Base-by-base conservation (phyloP, 2,797 vertebrate species). In the Liasis olivaceus region DNA sequence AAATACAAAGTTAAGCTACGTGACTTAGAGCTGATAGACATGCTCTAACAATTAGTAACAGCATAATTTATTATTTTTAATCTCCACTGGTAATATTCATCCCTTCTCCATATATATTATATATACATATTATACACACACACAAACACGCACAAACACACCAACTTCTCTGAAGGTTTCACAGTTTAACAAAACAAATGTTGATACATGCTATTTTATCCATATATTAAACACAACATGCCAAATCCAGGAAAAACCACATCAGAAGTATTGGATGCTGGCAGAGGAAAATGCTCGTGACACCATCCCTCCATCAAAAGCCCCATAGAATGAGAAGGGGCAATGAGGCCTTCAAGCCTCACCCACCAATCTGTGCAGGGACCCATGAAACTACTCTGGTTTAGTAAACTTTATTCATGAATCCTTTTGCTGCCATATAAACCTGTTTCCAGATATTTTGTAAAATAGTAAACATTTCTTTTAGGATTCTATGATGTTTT, bases 31-130 rank as follows among this genome's bases (percentile, higher is more conserved):
- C 22, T 17, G 2, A 1, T 4, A n/a, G 17, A 81, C 62, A 58
- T 5, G 56, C 60, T 72, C 47, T 0, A 0, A 24, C 0, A 26
- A 28, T 31, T 2, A 87, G 58, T 26, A 42, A 42, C 54, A 60
- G n/a, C 56, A 24, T 22, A 42, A 87, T 15, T 60, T 87, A 17
- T 36, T 56, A 56, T 2, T 56, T 85, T 28, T 85, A 28, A 56
- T 56, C 12, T 85, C 22, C 28, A 84, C 42, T 54, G 26, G 47
- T 54, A 54, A 64, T 24, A 64, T 20, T 24, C 8, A 64, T 64
- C 8, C 20, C 63, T 24, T 64, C 63, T 66, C 26, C 63, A 66
- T 9, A 22, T 66, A 24, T 66, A 7, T 17, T 63, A 63, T 63
- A 63, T 63, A 6, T 63, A 24, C 62, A 17, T 63, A 63, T 17